Conservation (phyloP, 2,888 invertebrate genomes). For the Clistopyga incitator region DNA sequence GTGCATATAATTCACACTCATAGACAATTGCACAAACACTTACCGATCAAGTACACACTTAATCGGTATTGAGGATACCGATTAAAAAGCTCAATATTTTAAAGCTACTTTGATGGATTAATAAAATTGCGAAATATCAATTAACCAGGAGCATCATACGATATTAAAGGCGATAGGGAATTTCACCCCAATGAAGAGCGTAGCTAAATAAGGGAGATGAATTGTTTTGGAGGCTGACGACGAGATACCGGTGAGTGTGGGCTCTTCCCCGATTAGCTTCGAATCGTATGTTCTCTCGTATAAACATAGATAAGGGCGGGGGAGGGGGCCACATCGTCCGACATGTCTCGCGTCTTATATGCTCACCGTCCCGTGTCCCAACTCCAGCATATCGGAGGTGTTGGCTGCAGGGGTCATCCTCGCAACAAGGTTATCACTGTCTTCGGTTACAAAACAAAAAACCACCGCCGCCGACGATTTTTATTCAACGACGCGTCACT, state of each 20-base stretch:
- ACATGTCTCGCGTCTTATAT: constrained; percentile 39
- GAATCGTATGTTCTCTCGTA: constrained; percentile 54
- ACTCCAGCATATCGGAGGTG: constrained; percentile 74
- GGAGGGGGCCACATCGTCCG: constrained; percentile 7
- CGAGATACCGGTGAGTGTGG: neutral
- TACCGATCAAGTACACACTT: too few species aligned
- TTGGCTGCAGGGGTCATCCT: constrained; percentile 77
- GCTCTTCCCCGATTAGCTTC: constrained; percentile 40
- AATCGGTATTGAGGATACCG: neutral
- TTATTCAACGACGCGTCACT: constrained; percentile 74
- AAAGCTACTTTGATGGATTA: neutral
- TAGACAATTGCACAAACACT: neutral
- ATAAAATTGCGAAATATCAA: constrained; percentile 1
- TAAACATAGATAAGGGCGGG: constrained; percentile 48
- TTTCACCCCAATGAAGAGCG: neutral
- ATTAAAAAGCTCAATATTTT: neutral
- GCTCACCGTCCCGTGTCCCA: constrained; percentile 61
- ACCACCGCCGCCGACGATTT: constrained; percentile 74
- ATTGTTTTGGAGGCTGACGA: neutral
- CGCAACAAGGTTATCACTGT: constrained; percentile 78
- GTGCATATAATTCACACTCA: neutral
- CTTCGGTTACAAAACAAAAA: constrained; percentile 61
- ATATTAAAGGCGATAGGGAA: neutral
- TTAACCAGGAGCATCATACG: neutral
- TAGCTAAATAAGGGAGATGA: constrained; percentile 1